Base-by-base conservation (phyloP, 2,797 vertebrate genomes). In the Podarcis siculus region DNA sequence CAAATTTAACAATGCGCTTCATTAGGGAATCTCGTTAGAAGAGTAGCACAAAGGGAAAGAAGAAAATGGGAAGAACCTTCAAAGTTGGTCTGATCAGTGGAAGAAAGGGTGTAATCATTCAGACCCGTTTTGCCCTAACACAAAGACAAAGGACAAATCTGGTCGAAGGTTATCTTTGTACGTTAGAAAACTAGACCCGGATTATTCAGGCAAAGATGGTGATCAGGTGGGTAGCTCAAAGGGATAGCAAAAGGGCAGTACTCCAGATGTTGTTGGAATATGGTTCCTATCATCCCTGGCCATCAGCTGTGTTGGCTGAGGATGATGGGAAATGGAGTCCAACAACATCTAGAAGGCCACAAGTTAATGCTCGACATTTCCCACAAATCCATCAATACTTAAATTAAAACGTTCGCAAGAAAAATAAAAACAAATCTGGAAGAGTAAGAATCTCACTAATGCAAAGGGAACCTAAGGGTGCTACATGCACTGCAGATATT, bases 381-480 rank as follows among this genome's bases (percentile, higher is more conserved):
- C 45, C 58, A 32, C 37, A 76, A 49, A 32, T 45, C n/a, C 35
- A 27, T 49, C n/a, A 30, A 32, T 49, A 66, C 30, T 45, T 19
- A 13, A 72, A 55, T n/a, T 23, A 55, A 49, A 49, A 55, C 0
- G 21, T 21, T 10, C 9, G 1, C 58, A 49, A 39, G n/a, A 23
- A 72, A 39, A 42, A 37, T 39, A 3, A 21, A 69, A 72, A 19
- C 67, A 86, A 23, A 77, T 30, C 37, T 27, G 58, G 25, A 75
- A 86, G 30, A 61, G 77, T 58, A 85, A 88, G 75, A 87, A 78
- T n/a, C 82, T 25, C 71, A 8, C 27, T 91, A 84, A 61, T 61
- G 87, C 15, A 61, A 66, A 79, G 88, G 1, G 15, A 87, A 94
- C 35, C 19, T 45, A 6, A 35, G 0, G 89, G 55, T 67, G 58